These are phyloP conservation scores for Neocrepidodera transversa DNA, from an alignment of 2,888 invertebrate genomes.

Conservation along the genomic window DNA sequence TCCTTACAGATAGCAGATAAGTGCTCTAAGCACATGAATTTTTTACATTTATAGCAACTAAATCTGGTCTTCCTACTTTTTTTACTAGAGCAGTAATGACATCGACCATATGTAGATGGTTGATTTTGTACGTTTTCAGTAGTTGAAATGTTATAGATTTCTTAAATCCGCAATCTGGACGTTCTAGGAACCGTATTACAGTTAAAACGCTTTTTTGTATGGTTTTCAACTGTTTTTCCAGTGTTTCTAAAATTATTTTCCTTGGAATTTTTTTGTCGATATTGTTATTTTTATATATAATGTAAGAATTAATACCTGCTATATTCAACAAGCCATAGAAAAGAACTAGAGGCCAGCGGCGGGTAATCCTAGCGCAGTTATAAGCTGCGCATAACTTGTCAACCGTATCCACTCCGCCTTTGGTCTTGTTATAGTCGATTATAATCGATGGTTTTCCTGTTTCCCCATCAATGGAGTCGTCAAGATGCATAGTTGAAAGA, in stretches of 20 bases:
- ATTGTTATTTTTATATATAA: slow-evolving; percentile 12
- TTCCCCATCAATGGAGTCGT: slow-evolving; percentile 6
- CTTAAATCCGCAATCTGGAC: slow-evolving; percentile 18
- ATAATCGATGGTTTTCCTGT: slow-evolving; percentile 2
- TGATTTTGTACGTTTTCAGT: slow-evolving; percentile 1
- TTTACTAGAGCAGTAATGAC: neutral
- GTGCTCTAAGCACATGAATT: neutral
- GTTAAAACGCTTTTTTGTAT: slow-evolving; percentile 10
- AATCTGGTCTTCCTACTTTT: neutral
- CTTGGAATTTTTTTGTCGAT: slow-evolving; percentile 7
- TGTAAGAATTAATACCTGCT: slow-evolving; percentile 9
- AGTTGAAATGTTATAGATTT: slow-evolving; percentile 17
- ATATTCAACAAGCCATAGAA: slow-evolving; percentile 6
- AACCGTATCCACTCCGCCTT: slow-evolving; percentile 7
- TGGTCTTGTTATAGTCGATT: slow-evolving; percentile 4
- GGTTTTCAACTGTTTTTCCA: slow-evolving; percentile 6
- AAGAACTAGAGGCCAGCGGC: slow-evolving; percentile 5
- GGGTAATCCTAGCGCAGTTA: slow-evolving; percentile 9
- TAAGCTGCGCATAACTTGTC: slow-evolving; percentile 5
- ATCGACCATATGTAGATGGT: slow-evolving; percentile 12
- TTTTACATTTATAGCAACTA: neutral
- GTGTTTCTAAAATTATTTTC: slow-evolving; percentile 7
- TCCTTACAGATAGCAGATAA: neutral
- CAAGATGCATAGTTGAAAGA: slow-evolving; percentile 3
- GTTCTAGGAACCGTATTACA: slow-evolving; percentile 11